These are phyloP conservation scores for Mastacembelus armatus DNA, from an alignment of 2,797 vertebrate species.

Conservation along the genomic window DNA sequence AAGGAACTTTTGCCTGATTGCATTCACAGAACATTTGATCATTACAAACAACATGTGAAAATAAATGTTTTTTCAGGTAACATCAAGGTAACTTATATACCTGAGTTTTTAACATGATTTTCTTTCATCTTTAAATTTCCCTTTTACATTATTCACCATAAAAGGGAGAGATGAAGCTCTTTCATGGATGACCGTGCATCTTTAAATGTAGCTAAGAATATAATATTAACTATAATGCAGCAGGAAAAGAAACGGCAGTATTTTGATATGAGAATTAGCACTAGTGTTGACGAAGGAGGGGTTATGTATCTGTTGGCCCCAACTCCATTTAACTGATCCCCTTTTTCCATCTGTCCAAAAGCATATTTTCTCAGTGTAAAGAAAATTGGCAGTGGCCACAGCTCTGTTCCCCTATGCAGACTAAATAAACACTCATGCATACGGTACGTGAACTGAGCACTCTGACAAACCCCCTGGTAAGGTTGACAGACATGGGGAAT, in stretches of 20 bases:
- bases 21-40: no score
- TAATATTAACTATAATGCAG: no score
- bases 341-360: constrained; percentile 77
- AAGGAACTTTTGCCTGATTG: no score
- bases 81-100: no score
- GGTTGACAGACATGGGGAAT: constrained; percentile 43
- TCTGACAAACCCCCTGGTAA: constrained; percentile 79
- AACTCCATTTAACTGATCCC: constrained; percentile 73
- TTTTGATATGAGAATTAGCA: constrained; percentile 26
- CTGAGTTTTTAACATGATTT: no score
- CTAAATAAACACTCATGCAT: constrained; percentile 82
- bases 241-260: constrained; percentile 16
- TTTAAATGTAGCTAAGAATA: no score
- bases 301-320: constrained; percentile 81
- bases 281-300: constrained; percentile 48
- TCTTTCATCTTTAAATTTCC: no score
- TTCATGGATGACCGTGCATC: no score
- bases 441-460: constrained; percentile 50
- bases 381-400: constrained; percentile 77
- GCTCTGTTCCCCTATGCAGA: constrained; percentile 80
- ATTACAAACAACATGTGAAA: no score
- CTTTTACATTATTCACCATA: no score
- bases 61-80: no score
- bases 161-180: no score
- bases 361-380: constrained; percentile 83